These are phyloP conservation scores for Tetragnatha montana DNA, from an alignment of 2,888 invertebrate species.

Conservation along the genomic window DNA sequence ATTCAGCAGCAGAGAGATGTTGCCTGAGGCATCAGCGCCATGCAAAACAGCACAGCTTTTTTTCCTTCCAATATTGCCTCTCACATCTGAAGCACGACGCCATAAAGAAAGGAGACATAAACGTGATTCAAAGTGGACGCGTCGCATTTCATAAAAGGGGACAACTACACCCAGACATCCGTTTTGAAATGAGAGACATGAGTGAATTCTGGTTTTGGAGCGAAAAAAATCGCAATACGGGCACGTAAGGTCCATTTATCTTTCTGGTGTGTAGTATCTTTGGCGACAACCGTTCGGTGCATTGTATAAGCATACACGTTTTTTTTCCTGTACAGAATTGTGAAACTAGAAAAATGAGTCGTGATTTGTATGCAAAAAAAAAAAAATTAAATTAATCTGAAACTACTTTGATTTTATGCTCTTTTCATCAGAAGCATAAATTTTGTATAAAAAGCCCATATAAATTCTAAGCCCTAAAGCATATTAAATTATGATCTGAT, in stretches of 20 bases:
- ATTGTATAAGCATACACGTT: neutral
- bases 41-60: conserved; percentile 44
- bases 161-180: conserved; percentile 48
- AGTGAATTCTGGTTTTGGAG: conserved; percentile 38
- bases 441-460: too few relatives aligned
- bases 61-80: conserved; percentile 46
- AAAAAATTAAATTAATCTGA: too few relatives aligned
- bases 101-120: conserved; percentile 50
- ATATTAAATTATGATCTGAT: too few relatives aligned
- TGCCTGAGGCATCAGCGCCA: conserved; percentile 8
- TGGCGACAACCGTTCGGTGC: conserved; percentile 16
- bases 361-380: too few relatives aligned
- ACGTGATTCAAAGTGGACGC: conserved; percentile 47
- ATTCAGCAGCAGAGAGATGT: neutral
- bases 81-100: conserved; percentile 41
- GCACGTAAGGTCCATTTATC: conserved; percentile 14
- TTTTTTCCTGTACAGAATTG: too few relatives aligned
- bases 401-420: too few relatives aligned
- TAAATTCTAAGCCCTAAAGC: too few relatives aligned
- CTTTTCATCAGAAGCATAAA: too few relatives aligned
- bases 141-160: conserved; percentile 54
- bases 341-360: too few relatives aligned
- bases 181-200: conserved; percentile 27
- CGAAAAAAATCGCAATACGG: neutral
- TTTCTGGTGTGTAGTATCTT: neutral